Conservation (phyloP, 2,888 invertebrate species). For the Lepidonotus clava region DNA sequence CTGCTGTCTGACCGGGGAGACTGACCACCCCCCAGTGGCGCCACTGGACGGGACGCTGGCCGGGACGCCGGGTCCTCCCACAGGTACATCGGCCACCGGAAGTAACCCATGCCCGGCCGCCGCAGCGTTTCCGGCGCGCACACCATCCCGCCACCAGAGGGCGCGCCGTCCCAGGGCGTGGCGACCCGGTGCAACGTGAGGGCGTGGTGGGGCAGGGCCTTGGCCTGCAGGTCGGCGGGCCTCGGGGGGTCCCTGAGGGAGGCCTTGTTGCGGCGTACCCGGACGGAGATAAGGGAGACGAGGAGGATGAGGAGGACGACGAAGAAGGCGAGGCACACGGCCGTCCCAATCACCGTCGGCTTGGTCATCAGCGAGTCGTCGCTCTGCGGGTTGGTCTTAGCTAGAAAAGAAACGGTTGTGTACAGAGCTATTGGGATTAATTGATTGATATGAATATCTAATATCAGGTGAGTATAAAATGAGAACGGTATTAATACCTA, state of each 20-base stretch:
- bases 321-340: neutral
- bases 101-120: neutral
- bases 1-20: neutral
- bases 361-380: neutral
- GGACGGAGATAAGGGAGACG: neutral
- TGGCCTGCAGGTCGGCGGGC: too few species aligned
- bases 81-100: conserved; percentile 1
- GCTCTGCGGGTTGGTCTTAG: neutral
- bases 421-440: too few species aligned
- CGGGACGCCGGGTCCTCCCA: neutral
- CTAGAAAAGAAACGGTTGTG: too few species aligned
- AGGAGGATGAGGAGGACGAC: neutral
- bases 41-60: neutral
- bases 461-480: too few species aligned
- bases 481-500: too few species aligned
- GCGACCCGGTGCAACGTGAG: neutral
- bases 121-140: neutral
- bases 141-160: neutral
- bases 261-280: neutral
- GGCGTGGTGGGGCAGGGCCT: neutral
- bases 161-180: neutral
- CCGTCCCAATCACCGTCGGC: neutral
- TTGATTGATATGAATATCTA: too few species aligned
- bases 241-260: neutral
- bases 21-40: neutral